Conservation (phyloP, 1,140 invertebrate species). For the Zeugodacus cucurbitae region DNA sequence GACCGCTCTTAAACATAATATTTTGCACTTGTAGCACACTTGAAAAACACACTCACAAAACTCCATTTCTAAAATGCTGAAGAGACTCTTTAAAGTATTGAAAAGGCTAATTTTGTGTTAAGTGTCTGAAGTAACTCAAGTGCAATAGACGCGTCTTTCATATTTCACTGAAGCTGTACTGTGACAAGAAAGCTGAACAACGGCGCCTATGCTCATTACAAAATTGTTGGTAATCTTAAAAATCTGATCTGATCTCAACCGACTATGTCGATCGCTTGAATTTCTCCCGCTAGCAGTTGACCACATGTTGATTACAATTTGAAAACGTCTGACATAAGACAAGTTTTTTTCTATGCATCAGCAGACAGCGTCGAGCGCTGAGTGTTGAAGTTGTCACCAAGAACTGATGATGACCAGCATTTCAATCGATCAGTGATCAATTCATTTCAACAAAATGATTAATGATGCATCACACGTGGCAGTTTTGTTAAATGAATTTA, state of each 20-base stretch:
- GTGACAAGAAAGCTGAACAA: not conserved
- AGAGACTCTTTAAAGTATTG: too few relatives aligned
- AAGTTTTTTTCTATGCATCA: too few relatives aligned
- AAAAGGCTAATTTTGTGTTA: too few relatives aligned
- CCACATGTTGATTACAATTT: not conserved
- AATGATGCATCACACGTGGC: slow-evolving; percentile 13
- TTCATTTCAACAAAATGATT: not conserved
- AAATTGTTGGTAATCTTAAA: not conserved
- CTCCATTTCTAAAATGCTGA: too few relatives aligned
- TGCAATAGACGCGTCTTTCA: too few relatives aligned
- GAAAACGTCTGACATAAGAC: too few relatives aligned
- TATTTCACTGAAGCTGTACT: too few relatives aligned
- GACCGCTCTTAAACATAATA: too few relatives aligned
- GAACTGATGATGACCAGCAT: not conserved
- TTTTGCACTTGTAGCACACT: too few relatives aligned
- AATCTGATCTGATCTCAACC: not conserved
- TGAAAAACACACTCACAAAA: too few relatives aligned
- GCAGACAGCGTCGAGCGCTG: not conserved
- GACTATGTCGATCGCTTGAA: not conserved
- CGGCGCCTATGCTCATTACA: not conserved
- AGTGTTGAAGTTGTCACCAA: not conserved
- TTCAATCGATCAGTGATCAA: not conserved
- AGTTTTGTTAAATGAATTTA: not conserved
- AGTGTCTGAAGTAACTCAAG: too few relatives aligned
- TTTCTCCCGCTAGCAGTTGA: not conserved